These are phyloP conservation scores for Conger conger DNA, from an alignment of 2,113 vertebrate species.

Conservation along the genomic window DNA sequence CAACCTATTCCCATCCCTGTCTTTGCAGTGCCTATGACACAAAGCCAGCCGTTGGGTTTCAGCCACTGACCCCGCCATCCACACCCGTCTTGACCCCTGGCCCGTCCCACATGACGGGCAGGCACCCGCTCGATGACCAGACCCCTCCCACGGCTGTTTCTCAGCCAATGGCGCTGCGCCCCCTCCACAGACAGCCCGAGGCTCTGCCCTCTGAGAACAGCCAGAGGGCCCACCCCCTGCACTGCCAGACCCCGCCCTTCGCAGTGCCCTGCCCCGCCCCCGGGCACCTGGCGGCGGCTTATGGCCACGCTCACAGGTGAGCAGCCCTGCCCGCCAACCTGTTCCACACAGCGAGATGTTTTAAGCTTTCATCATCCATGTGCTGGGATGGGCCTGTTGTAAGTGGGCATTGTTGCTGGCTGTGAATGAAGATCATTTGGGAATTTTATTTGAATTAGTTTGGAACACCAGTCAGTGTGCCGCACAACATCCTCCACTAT, in stretches of 20 bases:
- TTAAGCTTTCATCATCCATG: no score
- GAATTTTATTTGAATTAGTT: no score
- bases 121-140: constrained; percentile 53
- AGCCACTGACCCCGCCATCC: constrained; percentile 76
- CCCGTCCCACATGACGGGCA: constrained; percentile 47
- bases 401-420: no score
- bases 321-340: background rate
- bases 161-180: constrained; percentile 36
- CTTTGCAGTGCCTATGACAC: constrained; percentile 84
- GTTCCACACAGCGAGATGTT: background rate
- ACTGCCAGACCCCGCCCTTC: constrained; percentile 70
- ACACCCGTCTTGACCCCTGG: constrained; percentile 68
- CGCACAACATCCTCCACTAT: no score
- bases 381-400: no score
- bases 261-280: constrained; percentile 76
- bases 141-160: constrained; percentile 60
- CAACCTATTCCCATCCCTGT: constrained; percentile 6
- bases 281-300: constrained; percentile 74
- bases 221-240: constrained; percentile 49
- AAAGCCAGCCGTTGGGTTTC: constrained; percentile 79
- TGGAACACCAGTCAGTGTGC: no score
- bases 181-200: constrained; percentile 33
- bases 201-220: constrained; percentile 49
- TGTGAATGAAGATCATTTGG: no score
- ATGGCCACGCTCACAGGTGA: constrained; percentile 83